Evolutionary conservation across 2,797 vertebrate genomes (phyloP), one percentile per base, ranked within the genome.

Genomic region (Distichodus sexfasciatus): DNA sequence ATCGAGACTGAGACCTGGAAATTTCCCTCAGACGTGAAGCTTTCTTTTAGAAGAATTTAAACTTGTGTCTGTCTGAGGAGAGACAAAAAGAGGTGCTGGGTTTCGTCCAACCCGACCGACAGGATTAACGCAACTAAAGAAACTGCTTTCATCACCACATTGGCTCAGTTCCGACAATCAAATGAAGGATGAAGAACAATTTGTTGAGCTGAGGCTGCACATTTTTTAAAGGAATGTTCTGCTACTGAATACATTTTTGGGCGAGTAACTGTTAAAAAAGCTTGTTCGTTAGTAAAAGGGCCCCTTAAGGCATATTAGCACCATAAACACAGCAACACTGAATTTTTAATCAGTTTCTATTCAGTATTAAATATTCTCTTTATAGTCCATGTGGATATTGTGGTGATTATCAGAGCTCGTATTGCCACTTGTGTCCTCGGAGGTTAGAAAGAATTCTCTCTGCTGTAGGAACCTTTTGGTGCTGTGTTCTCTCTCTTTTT

Each of bases 301-400:
- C n/a, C n/a, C n/a, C n/a, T n/a, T n/a, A n/a, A n/a, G n/a, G n/a
- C n/a, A 38, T 24, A 38, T 24, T 23, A 5, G n/a, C 26, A 26
- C 31, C 19, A 28, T 23, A 46, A 24, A 62, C 40, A 61, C 58
- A 14, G 6, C 19, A 28, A n/a, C 19, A 24, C 46, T 17, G 31
- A 35, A 60, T 74, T 40, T 14, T 21, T 53, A 54, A 47, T 31
- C 40, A 28, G 23, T 19, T 47, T 75, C 60, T 36, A 15, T 61
- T 65, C 79, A 80, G 79, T 78, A 78, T 80, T 80, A 80, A 75
- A 65, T 46, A 54, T 66, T 59, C 64, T 66, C 55, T 38, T 31
- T 61, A 46, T 71, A 58, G 19, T 66, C 71, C 64, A 64, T 33
- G 66, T 77, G 47, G 53, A 51, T 41, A 53, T 62, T 64, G 69